Percentiles rank a stretch among this genome's conserved stretches.
These are phyloP conservation scores for Xerus inauris DNA, from an alignment of 2,113 vertebrate species.

Conservation along the genomic window DNA sequence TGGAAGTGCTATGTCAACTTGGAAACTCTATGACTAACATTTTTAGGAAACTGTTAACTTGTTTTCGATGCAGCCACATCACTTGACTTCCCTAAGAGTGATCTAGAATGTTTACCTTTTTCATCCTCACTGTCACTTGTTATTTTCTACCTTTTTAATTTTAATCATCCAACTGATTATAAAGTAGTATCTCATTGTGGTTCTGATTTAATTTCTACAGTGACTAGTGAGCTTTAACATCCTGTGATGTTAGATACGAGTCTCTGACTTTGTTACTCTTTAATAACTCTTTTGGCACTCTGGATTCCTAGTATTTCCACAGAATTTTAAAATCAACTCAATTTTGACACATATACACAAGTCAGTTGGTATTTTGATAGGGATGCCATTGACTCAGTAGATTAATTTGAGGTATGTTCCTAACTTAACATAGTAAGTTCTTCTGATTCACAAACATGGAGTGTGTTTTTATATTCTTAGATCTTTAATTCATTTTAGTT, in stretches of 20 bases:
- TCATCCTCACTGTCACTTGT: neutral
- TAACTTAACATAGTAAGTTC: neutral
- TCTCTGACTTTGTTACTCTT: neutral
- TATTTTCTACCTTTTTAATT: neutral
- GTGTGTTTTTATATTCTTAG: neutral
- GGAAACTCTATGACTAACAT: neutral
- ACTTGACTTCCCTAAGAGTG: too few relatives aligned
- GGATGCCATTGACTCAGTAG: neutral
- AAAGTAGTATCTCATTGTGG: neutral
- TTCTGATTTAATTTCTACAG: neutral
- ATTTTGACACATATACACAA: neutral
- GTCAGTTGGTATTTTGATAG: neutral
- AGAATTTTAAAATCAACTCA: slow-evolving; percentile 31
- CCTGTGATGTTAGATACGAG: neutral
- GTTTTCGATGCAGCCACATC: neutral
- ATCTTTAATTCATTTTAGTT: neutral
- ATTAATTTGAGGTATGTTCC: neutral
- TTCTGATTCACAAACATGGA: neutral
- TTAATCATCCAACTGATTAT: neutral
- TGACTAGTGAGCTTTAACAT: neutral
- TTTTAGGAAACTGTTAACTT: neutral
- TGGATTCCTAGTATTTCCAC: neutral
- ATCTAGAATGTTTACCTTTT: neutral
- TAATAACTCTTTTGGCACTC: neutral
- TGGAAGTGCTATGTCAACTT: neutral